A percentile compares a stretch with the other conserved stretches of the same genome.
Conservation (phyloP, 2,888 invertebrate species). For the Lasioglossum villosulum region DNA sequence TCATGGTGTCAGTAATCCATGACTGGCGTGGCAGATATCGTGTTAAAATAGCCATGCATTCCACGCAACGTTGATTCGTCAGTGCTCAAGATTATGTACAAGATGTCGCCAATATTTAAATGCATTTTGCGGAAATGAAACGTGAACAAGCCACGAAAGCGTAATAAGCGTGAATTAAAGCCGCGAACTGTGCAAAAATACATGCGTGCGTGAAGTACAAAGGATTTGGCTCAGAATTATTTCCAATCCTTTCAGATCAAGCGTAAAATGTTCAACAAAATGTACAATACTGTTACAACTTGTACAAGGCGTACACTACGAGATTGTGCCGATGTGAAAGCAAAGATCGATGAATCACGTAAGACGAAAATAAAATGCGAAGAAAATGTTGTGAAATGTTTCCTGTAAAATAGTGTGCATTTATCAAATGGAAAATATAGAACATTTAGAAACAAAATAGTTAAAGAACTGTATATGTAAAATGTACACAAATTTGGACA, state of each 20-base stretch:
- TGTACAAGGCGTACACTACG: neutral
- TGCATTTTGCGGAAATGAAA: neutral
- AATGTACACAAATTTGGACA: neutral
- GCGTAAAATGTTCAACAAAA: neutral
- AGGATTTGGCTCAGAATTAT: slow-evolving; percentile 77
- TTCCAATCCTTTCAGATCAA: slow-evolving; percentile 72
- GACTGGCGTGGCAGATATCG: neutral
- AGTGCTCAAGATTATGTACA: neutral
- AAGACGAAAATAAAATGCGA: neutral
- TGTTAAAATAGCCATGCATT: neutral
- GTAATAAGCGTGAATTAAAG: neutral
- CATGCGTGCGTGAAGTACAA: slow-evolving; percentile 49
- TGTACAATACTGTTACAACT: neutral
- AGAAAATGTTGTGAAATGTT: neutral
- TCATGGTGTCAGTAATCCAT: neutral
- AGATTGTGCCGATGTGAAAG: neutral
- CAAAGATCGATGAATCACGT: neutral
- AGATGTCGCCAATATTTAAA: neutral
- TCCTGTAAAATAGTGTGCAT: neutral
- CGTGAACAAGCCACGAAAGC: neutral
- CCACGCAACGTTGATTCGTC: neutral
- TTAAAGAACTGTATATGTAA: neutral
- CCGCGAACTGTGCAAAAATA: neutral
- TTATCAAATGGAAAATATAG: neutral
- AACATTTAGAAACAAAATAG: neutral